phyloP scores from a whole-genome alignment of 1,140 invertebrate species.

The Caenorhabditis tropicalis region DNA sequence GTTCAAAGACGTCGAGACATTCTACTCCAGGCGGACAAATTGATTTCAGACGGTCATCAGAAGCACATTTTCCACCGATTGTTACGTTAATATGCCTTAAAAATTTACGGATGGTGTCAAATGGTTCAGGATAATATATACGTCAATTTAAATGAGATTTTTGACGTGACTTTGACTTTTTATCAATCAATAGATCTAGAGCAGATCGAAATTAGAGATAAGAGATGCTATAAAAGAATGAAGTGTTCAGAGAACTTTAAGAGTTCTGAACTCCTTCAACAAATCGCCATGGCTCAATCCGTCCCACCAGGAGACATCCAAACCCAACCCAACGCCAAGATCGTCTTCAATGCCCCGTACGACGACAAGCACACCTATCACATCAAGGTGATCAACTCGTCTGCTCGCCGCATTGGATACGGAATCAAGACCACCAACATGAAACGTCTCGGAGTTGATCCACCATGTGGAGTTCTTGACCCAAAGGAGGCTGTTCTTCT shows the following conservation, averaged over 20 bases:
- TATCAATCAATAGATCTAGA: not conserved
- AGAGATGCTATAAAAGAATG: not conserved
- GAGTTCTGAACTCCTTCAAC: not conserved
- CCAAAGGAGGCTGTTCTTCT: slow-evolving; percentile 51
- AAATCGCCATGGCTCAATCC: slow-evolving; percentile 49
- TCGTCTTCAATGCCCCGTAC: slow-evolving; percentile 59
- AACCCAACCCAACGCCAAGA: slow-evolving; percentile 55
- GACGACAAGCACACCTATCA: slow-evolving; percentile 57
- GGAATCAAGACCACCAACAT: slow-evolving; percentile 56
- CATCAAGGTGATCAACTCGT: slow-evolving; percentile 51
- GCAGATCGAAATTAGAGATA: not conserved
- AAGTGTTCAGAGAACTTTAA: not conserved
- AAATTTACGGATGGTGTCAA: no score
- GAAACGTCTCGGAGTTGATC: slow-evolving; percentile 50
- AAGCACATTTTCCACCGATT: slow-evolving; percentile 53
- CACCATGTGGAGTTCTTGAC: slow-evolving; percentile 50
- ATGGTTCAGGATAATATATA: no score
- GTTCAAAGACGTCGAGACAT: slow-evolving; percentile 25
- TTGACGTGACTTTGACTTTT: not conserved
- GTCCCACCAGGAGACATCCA: slow-evolving; percentile 56
- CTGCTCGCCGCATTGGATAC: slow-evolving; percentile 50
- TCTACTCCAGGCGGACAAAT: slow-evolving; percentile 41
- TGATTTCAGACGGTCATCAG: not conserved
- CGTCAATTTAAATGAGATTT: no score
- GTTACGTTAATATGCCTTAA: slow-evolving; percentile 56